Evolutionary conservation across 2,113 vertebrate genomes (phyloP).

Genomic region (Microcebus tavaratra): DNA sequence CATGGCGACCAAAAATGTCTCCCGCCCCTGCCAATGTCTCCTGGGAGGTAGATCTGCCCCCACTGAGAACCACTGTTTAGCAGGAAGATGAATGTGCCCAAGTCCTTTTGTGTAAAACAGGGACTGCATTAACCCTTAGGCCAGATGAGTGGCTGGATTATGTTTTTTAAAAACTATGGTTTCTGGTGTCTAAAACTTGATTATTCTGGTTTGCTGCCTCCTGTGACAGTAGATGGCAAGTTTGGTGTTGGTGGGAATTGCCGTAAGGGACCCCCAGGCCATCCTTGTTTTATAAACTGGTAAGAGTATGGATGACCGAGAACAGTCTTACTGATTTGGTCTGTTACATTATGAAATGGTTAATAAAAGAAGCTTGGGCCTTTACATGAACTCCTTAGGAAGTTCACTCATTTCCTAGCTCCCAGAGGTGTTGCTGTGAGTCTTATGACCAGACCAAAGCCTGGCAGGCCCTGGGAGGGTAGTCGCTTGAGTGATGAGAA

Average conservation of each 20-base stretch:
- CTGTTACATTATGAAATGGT: background rate
- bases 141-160: background rate
- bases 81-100: background rate
- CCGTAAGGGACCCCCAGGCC: background rate
- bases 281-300: background rate
- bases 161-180: background rate
- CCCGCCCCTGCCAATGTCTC: background rate
- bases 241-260: background rate
- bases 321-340: background rate
- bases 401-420: background rate
- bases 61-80: background rate
- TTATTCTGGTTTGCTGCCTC: background rate
- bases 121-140: background rate
- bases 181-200: background rate
- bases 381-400: background rate
- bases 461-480: background rate
- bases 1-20: background rate
- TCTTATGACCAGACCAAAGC: background rate
- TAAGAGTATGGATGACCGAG: background rate
- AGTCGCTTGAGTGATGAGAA: background rate
- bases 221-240: background rate
- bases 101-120: background rate
- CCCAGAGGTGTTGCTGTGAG: background rate
- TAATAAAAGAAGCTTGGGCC: background rate
- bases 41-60: background rate